Evolutionary conservation across 2,888 invertebrate species (phyloP), one percentile per base, ranked within the genome.

Genomic region (Electrophaes corylata): DNA sequence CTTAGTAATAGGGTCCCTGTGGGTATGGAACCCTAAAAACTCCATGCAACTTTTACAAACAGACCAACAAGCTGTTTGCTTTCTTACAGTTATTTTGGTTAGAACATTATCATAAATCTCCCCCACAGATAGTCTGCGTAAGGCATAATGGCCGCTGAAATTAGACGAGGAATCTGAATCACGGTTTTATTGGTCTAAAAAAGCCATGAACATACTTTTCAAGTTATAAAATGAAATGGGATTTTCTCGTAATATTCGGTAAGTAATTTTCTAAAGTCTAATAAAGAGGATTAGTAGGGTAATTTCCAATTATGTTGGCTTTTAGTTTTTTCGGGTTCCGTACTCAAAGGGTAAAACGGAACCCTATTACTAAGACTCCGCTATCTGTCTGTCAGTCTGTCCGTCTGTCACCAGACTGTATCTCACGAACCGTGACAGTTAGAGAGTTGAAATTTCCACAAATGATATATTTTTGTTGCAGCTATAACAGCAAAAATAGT

Each of bases 81-180:
- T 40, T 54, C 57, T 43, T 43, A 44, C 12, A 40, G 23, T 46
- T 39, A 29, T 62, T 59, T 56, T 39, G 56, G 56, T 55, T 59
- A 60, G 71, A 62, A 72, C 76, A 80, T 81, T 80, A 81, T 72
- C 80, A 77, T 83, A 81, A 83, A 83, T 83, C 72, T 65, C 63
- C 58, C 47, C 65, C 37, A 65, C 66, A 66, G 73, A 72, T 71
- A 74, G 76, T 72, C 80, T 80, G 79, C 64, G 54, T 63, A 63
- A 57, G 78, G 76, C 80, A 70, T 80, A 81, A 81, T 80, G 79
- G 76, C 69, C 58, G 53, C 62, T 69, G 72, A 72, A 78, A 81
- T 80, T 81, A 81, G 74, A 76, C 64, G 64, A 56, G 66, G 63
- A 66, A 64, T 74, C 72, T 70, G 71, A 75, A 64, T 72, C 71